These are phyloP conservation scores for Papilio machaon DNA, from an alignment of 1,140 invertebrate genomes.

Conservation along the genomic window DNA sequence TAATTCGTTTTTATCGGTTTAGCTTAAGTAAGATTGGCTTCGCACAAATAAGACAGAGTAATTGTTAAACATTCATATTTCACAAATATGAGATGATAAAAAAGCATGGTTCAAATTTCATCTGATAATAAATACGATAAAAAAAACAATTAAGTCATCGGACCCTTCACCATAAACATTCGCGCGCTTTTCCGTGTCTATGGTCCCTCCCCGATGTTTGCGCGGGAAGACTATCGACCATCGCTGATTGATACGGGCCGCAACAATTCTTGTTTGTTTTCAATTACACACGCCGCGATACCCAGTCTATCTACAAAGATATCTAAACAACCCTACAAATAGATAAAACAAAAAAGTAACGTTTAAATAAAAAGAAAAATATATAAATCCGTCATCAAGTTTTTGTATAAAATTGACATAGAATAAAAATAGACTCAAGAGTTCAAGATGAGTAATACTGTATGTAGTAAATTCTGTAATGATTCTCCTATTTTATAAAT, in stretches of 20 bases:
- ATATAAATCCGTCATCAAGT: too few species aligned
- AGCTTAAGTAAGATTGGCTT: too few species aligned
- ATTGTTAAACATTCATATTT: too few species aligned
- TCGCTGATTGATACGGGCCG: slow-evolving; percentile 71
- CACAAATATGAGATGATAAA: too few species aligned
- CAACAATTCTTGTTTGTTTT: slow-evolving; percentile 75
- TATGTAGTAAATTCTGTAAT: too few species aligned
- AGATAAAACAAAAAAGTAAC: background rate
- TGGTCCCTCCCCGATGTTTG: slow-evolving; percentile 43
- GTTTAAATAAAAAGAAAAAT: background rate
- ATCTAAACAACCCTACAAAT: slow-evolving; percentile 12
- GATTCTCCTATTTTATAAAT: too few species aligned
- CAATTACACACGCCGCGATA: slow-evolving; percentile 65
- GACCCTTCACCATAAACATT: slow-evolving; percentile 11
- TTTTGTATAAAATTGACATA: too few species aligned
- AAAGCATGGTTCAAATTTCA: too few species aligned
- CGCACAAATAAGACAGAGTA: too few species aligned
- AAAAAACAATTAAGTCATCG: slow-evolving; percentile 7
- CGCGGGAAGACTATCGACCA: slow-evolving; percentile 56
- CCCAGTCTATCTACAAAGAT: slow-evolving; percentile 39
- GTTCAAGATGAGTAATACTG: too few species aligned
- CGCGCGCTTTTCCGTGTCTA: slow-evolving; percentile 4
- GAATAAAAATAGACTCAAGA: too few species aligned
- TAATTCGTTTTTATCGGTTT: too few species aligned
- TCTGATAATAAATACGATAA: background rate